phyloP scores from a whole-genome alignment of 2,888 invertebrate genomes.

The Agriopis marginaria region DNA sequence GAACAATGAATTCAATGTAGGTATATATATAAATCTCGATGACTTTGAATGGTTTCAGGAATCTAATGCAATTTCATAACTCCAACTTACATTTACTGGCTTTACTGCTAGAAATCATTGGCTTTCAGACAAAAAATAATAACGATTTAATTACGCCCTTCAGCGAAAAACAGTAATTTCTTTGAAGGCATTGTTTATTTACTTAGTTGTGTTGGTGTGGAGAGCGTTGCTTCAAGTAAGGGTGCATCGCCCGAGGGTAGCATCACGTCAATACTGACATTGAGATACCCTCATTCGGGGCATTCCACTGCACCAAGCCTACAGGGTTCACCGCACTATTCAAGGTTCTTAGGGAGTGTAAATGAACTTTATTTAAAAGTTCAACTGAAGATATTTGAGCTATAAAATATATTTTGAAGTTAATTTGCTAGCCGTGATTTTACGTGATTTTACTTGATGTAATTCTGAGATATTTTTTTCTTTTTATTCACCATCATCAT shows the following conservation, averaged over 20 bases:
- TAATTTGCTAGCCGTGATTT: slow-evolving; percentile 21
- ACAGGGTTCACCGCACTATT: slow-evolving; percentile 35
- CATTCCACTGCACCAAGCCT: slow-evolving; percentile 75
- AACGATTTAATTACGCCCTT: slow-evolving; percentile 22
- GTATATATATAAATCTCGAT: too few species aligned
- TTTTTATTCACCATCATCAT: too few species aligned
- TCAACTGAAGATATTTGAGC: slow-evolving; percentile 26
- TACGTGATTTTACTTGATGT: slow-evolving; percentile 23
- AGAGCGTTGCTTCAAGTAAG: slow-evolving; percentile 56
- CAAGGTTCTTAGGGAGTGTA: slow-evolving; percentile 57
- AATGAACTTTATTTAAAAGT: slow-evolving; percentile 39
- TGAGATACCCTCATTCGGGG: slow-evolving; percentile 80
- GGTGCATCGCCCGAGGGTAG: slow-evolving; percentile 58
- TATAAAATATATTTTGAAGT: slow-evolving; percentile 27
- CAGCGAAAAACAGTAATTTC: slow-evolving; percentile 37
- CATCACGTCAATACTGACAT: slow-evolving; percentile 69
- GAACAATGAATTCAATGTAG: too few species aligned
- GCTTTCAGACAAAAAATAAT: slow-evolving; percentile 2
- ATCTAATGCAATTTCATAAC: too few species aligned
- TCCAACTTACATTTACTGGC: too few species aligned
- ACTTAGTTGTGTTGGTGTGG: slow-evolving; percentile 56
- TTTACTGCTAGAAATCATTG: background rate
- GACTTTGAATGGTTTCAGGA: too few species aligned
- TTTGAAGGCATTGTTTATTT: slow-evolving; percentile 63
- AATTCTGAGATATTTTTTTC: slow-evolving; percentile 16